These are phyloP conservation scores for Galaxea fascicularis DNA, from an alignment of 92 coral and sea anemone genomes.

Conservation along the genomic window DNA sequence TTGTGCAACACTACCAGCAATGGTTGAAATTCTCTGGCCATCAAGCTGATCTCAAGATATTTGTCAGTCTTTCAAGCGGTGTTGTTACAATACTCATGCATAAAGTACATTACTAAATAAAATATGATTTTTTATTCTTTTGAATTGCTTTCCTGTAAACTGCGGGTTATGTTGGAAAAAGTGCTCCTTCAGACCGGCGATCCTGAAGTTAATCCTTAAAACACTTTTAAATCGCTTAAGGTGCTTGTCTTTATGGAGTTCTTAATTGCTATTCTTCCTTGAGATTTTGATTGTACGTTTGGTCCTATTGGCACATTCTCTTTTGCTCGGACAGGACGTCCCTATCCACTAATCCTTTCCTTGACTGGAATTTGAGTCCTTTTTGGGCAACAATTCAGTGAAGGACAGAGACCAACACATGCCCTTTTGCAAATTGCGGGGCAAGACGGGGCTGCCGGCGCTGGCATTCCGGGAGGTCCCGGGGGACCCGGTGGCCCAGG, in stretches of 20 bases:
- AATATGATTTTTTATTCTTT: too few relatives aligned
- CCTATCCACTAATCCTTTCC: background rate
- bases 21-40: too few relatives aligned
- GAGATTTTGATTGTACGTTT: background rate
- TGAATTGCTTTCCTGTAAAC: too few relatives aligned
- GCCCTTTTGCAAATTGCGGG: conserved; percentile 42
- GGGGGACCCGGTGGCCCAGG: conserved; percentile 62
- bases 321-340: background rate
- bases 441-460: conserved; percentile 49
- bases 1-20: too few relatives aligned
- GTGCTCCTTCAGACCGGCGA: too few relatives aligned
- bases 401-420: conserved; percentile 24
- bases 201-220: too few relatives aligned
- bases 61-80: too few relatives aligned
- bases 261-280: background rate
- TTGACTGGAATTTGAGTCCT: conserved; percentile 37
- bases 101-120: too few relatives aligned
- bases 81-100: too few relatives aligned
- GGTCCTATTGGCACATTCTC: background rate
- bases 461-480: conserved; percentile 83
- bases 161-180: too few relatives aligned
- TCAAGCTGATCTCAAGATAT: too few relatives aligned
- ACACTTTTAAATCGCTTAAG: too few relatives aligned
- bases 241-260: background rate
- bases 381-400: conserved; percentile 30